Conservation (phyloP, 2,113 vertebrate genomes). For the Ceuthmochares aereus region DNA sequence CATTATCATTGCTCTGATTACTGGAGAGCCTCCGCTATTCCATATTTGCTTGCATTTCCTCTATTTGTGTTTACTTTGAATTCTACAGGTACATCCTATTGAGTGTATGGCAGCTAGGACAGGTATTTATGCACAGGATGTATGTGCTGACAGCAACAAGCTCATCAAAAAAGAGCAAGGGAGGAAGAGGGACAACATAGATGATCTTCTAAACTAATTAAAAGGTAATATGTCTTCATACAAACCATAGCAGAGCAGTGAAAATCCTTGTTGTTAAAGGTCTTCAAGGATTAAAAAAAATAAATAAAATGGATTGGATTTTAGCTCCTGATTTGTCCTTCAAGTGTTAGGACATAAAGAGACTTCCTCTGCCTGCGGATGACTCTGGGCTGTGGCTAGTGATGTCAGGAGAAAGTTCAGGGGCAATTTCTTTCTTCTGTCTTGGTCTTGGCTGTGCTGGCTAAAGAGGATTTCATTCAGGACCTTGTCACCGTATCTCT, state of each 20-base stretch:
- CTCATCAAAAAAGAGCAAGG: neutral
- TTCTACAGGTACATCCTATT: neutral
- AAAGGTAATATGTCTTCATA: neutral
- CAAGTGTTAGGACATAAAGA: neutral
- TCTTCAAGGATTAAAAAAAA: neutral
- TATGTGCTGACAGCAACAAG: neutral
- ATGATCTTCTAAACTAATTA: neutral
- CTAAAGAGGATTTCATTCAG: neutral
- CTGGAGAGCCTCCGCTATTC: neutral
- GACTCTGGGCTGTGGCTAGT: neutral
- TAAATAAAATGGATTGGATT: neutral
- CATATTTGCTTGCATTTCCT: neutral
- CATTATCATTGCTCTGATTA: neutral
- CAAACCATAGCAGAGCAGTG: neutral
- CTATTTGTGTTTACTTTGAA: neutral
- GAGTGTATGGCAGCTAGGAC: neutral
- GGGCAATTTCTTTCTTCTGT: neutral
- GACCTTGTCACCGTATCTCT: neutral
- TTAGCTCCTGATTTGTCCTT: neutral
- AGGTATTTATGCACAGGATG: neutral
- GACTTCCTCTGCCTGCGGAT: neutral
- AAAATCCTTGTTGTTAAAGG: neutral
- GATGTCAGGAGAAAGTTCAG: neutral
- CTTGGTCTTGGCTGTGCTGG: neutral
- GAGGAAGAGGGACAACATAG: neutral